A percentile compares a stretch with the other conserved stretches of the same genome.
Evolutionary conservation across 2,797 vertebrate species (phyloP).

Genomic region (Muscicapa comitata): DNA sequence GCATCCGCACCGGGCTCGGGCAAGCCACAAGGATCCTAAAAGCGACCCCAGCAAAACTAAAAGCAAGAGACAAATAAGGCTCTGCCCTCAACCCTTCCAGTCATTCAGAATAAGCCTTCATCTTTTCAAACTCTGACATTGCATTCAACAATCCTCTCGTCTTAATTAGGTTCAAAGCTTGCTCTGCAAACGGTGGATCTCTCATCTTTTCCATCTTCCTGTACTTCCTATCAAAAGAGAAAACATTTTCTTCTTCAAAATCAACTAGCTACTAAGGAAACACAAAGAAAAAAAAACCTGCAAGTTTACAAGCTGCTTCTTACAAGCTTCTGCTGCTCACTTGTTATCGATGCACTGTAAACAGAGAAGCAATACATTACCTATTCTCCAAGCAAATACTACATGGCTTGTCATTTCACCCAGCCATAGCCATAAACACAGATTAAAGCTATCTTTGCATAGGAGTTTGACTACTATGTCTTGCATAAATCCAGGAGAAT

Average conservation of each 20-base stretch:
- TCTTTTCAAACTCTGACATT: slow-evolving; percentile 15
- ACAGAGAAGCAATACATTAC: not conserved
- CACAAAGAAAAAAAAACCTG: not conserved
- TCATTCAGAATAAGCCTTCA: not conserved
- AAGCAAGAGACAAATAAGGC: not conserved
- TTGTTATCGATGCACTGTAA: not conserved
- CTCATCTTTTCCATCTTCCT: slow-evolving; percentile 62
- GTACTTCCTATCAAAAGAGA: slow-evolving; percentile 54
- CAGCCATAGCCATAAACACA: not conserved
- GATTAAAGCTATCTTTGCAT: not conserved
- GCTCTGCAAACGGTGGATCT: slow-evolving; percentile 18
- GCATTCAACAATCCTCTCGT: slow-evolving; percentile 25
- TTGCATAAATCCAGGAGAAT: not conserved
- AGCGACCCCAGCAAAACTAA: not conserved
- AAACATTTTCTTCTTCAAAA: slow-evolving; percentile 57
- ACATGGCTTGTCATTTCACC: not conserved
- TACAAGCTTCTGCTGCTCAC: not conserved
- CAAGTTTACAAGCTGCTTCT: not conserved
- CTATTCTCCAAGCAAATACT: not conserved
- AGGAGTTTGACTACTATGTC: not conserved
- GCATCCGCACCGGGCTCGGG: not conserved
- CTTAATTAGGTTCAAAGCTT: slow-evolving; percentile 43
- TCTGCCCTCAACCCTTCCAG: slow-evolving; percentile 11
- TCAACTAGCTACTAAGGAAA: slow-evolving; percentile 9
- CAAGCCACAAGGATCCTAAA: not conserved